These are phyloP conservation scores for Scolopax bukidnonensis DNA, from an alignment of 2,797 vertebrate species.

Conservation along the genomic window DNA sequence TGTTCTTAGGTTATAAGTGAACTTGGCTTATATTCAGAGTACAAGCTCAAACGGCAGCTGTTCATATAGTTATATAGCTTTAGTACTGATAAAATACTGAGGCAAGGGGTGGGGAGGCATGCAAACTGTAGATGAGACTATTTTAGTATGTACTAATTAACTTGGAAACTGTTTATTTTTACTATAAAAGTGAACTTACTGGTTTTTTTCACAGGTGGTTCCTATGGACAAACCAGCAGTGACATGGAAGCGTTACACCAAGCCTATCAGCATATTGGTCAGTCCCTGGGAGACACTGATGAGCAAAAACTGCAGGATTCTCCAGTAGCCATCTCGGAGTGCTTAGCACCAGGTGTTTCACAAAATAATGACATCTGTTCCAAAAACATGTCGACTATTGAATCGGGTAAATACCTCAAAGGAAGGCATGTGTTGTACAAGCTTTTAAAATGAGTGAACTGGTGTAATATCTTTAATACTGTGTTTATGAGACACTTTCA, in stretches of 20 bases:
- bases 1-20: neutral
- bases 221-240: slow-evolving; percentile 82
- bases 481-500: neutral
- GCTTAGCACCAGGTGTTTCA: slow-evolving; percentile 42
- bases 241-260: slow-evolving; percentile 88
- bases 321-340: neutral
- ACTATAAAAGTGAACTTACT: neutral
- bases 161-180: neutral
- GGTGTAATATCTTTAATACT: neutral
- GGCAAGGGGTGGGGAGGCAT: neutral
- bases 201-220: slow-evolving; percentile 64
- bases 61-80: neutral
- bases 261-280: slow-evolving; percentile 84
- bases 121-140: neutral
- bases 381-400: slow-evolving; percentile 79
- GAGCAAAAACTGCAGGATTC: slow-evolving; percentile 42
- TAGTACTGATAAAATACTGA: neutral
- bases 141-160: neutral
- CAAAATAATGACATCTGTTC: slow-evolving; percentile 69
- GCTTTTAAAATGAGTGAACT: neutral
- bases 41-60: neutral
- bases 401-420: slow-evolving; percentile 82
- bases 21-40: neutral
- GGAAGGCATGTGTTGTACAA: neutral
- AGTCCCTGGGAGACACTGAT: slow-evolving; percentile 76